phyloP scores from a whole-genome alignment of 64 coral and sea anemone genomes.

The Montipora sp. region DNA sequence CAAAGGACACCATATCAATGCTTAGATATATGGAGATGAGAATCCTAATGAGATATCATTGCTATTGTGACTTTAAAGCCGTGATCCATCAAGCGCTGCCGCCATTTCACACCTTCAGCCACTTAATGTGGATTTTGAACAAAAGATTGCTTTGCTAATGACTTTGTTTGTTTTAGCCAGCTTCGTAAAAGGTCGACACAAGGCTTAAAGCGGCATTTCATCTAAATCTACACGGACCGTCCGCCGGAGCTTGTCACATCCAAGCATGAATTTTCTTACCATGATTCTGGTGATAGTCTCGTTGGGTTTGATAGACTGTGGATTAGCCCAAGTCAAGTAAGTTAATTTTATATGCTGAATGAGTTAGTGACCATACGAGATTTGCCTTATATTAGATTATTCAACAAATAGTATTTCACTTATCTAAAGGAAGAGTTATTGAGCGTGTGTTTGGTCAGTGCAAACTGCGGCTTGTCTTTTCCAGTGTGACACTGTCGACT shows the following conservation, averaged over 20 bases:
- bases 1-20: not conserved
- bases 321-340: not conserved
- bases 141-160: slow-evolving; percentile 12
- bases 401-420: not conserved
- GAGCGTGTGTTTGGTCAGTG: too few relatives aligned
- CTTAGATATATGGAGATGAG: slow-evolving; percentile 23
- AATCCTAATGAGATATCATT: slow-evolving; percentile 50
- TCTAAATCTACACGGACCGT: not conserved
- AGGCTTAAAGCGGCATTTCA: slow-evolving; percentile 5
- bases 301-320: not conserved
- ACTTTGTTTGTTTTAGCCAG: slow-evolving; percentile 39
- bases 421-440: not conserved
- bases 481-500: too few relatives aligned
- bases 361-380: not conserved
- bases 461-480: too few relatives aligned
- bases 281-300: not conserved
- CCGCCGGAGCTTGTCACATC: not conserved
- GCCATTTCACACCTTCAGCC: slow-evolving; percentile 5
- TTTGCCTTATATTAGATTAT: not conserved
- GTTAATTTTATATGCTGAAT: not conserved
- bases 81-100: not conserved
- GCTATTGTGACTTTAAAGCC: slow-evolving; percentile 15
- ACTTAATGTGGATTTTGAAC: not conserved
- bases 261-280: not conserved
- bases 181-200: not conserved